phyloP scores from a whole-genome alignment of 1,140 invertebrate genomes.

The Saxidomus purpurata region DNA sequence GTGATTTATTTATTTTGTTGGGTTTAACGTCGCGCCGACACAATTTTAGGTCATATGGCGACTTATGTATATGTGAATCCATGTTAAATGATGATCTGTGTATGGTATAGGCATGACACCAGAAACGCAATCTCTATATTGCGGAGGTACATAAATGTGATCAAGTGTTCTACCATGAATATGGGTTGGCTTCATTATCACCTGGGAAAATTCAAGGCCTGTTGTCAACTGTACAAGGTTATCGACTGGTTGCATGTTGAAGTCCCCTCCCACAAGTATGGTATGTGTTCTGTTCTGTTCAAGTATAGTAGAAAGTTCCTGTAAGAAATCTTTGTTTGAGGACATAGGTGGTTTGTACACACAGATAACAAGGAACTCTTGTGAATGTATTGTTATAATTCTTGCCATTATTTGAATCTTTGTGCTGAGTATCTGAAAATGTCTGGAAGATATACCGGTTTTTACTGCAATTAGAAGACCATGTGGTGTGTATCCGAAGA shows the following conservation, averaged over 20 bases:
- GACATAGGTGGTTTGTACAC: slow-evolving; percentile 8
- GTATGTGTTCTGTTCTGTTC: neutral
- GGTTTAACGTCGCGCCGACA: neutral
- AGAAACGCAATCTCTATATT: neutral
- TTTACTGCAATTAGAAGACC: neutral
- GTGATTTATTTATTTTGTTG: no score
- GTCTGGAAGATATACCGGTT: neutral
- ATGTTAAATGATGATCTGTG: slow-evolving; percentile 14
- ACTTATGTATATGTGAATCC: slow-evolving; percentile 8
- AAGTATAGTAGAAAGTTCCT: neutral
- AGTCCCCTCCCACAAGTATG: neutral
- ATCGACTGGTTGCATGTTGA: slow-evolving; percentile 5
- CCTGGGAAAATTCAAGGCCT: neutral
- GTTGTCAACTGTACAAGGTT: neutral
- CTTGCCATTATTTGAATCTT: slow-evolving; percentile 11
- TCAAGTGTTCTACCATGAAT: slow-evolving; percentile 25
- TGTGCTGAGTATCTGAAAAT: neutral
- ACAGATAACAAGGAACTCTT: slow-evolving; percentile 13
- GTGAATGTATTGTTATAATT: neutral
- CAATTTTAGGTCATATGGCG: neutral
- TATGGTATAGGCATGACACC: neutral
- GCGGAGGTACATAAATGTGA: neutral
- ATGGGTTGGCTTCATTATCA: neutral
- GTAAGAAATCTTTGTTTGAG: neutral
- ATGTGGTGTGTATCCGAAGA: neutral